Percentiles rank a stretch among this genome's conserved stretches.
These are phyloP conservation scores for Mesembrinibis cayennensis DNA, from an alignment of 2,113 vertebrate species.

Conservation along the genomic window DNA sequence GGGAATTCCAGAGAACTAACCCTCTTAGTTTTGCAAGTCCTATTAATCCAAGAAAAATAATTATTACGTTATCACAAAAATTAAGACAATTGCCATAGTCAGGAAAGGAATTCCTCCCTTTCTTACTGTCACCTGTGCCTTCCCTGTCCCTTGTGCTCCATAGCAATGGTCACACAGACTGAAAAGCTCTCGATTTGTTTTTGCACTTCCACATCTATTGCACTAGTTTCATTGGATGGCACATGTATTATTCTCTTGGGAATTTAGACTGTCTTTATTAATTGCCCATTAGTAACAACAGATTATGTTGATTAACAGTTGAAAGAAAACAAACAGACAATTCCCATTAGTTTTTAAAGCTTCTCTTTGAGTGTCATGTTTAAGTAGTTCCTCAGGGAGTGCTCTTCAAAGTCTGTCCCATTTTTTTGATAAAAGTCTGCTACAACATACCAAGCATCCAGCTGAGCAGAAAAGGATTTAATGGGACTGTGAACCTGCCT, in stretches of 20 bases:
- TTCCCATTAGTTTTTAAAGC: background rate
- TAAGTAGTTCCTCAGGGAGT: background rate
- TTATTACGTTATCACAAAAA: background rate
- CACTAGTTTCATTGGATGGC: background rate
- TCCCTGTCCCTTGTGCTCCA: background rate
- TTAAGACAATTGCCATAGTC: background rate
- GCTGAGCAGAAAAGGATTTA: background rate
- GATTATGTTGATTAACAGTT: background rate
- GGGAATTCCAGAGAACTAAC: background rate
- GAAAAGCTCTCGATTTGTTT: background rate
- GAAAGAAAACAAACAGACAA: conserved; percentile 3
- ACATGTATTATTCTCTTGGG: background rate
- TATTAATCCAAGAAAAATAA: background rate
- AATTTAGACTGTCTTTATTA: background rate
- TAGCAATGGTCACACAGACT: background rate
- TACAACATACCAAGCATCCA: background rate
- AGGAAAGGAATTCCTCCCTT: background rate
- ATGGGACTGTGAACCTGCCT: background rate
- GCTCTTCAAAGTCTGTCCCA: background rate
- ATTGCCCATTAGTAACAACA: background rate
- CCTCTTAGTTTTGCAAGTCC: background rate
- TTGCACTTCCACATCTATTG: background rate
- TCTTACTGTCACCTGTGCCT: background rate
- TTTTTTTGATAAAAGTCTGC: background rate
- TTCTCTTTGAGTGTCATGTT: background rate